Evolutionary conservation across 2,113 vertebrate genomes (phyloP).

Genomic region (Gila orcuttii): DNA sequence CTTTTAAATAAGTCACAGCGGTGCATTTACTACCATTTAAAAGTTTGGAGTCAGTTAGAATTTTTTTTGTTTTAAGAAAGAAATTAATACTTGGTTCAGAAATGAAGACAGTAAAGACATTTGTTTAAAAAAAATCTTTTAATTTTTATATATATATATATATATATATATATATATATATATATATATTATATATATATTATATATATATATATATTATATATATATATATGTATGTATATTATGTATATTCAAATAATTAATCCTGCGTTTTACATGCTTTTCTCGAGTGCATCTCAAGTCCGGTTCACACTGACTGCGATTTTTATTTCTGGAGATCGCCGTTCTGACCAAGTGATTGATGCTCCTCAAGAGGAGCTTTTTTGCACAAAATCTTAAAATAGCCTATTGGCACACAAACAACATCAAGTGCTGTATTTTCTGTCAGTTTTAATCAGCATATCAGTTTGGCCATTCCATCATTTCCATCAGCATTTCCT

Average conservation of each 20-base stretch:
- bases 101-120: background rate
- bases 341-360: background rate
- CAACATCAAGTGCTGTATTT: conserved; percentile 25
- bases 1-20: background rate
- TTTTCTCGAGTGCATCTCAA: background rate
- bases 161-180: no score
- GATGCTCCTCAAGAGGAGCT: background rate
- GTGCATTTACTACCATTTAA: background rate
- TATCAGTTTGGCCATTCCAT: background rate
- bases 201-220: no score
- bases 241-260: no score
- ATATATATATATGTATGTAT: background rate
- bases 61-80: no score
- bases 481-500: conserved; percentile 28
- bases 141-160: background rate
- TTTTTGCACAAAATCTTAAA: background rate
- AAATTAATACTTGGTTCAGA: no score
- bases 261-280: background rate
- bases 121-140: background rate
- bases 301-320: background rate
- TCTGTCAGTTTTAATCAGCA: background rate
- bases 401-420: background rate
- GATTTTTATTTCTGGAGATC: background rate
- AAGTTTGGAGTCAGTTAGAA: background rate
- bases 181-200: no score